Percentiles rank a stretch among this genome's conserved stretches.
Evolutionary conservation across 2,888 invertebrate genomes (phyloP).

Genomic region (Acleris holmiana): DNA sequence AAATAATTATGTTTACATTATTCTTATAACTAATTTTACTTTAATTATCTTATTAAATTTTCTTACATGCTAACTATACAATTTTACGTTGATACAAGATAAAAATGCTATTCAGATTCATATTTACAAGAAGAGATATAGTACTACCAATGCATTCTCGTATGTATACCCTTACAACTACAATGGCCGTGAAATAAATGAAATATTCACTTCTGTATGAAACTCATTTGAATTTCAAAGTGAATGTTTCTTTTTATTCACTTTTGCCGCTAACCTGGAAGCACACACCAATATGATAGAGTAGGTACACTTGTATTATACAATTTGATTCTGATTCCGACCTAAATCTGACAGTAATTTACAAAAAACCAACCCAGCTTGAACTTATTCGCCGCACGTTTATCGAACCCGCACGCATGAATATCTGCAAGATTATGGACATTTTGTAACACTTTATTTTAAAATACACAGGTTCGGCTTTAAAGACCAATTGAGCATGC

Average conservation of each 20-base stretch:
- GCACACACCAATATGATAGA: slow-evolving; percentile 78
- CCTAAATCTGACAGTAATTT: neutral
- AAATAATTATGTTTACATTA: slow-evolving; percentile 7
- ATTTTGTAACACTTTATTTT: no score
- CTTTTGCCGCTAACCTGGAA: slow-evolving; percentile 66
- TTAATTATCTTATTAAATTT: slow-evolving; percentile 14
- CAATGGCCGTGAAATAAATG: slow-evolving; percentile 28
- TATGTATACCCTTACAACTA: slow-evolving; percentile 57
- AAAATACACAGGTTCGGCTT: no score
- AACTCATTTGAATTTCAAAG: no score
- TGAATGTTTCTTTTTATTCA: no score
- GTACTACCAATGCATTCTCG: slow-evolving; percentile 40
- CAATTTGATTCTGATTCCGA: slow-evolving; percentile 26
- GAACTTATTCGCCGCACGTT: neutral
- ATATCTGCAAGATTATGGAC: no score
- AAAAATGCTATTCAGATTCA: slow-evolving; percentile 72
- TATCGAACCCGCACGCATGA: no score
- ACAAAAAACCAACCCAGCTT: neutral
- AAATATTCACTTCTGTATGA: no score
- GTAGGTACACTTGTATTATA: slow-evolving; percentile 36
- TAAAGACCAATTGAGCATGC: no score
- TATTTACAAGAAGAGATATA: slow-evolving; percentile 71
- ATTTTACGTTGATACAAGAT: slow-evolving; percentile 60
- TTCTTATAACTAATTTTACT: neutral
- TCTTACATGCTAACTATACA: slow-evolving; percentile 31